Conservation (phyloP, 2,888 invertebrate genomes). For the Cynaeus angustus region DNA sequence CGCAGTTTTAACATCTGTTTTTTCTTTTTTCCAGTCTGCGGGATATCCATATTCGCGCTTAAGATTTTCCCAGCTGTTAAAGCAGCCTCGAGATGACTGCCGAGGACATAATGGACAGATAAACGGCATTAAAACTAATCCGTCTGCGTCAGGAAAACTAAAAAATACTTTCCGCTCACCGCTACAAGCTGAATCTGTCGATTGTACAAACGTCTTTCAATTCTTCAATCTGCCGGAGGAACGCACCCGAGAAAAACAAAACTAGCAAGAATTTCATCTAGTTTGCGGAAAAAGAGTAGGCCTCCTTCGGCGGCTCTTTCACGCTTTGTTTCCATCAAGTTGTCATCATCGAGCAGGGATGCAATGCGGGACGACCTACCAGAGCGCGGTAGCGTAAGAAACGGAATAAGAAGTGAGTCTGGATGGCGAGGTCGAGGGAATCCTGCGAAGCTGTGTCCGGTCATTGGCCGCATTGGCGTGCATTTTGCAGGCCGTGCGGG, state of each 20-base stretch:
- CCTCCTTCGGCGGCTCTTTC: slow-evolving; percentile 4
- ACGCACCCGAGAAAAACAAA: no score
- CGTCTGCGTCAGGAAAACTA: slow-evolving; percentile 23
- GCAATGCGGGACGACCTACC: slow-evolving; percentile 45
- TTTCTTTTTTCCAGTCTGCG: slow-evolving; percentile 1
- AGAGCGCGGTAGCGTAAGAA: slow-evolving; percentile 48
- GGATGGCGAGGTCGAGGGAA: slow-evolving; percentile 53
- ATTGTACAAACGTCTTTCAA: no score
- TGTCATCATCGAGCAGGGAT: slow-evolving; percentile 21
- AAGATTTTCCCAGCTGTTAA: slow-evolving; percentile 36
- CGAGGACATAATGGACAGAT: slow-evolving; percentile 38
- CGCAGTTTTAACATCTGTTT: slow-evolving; percentile 1
- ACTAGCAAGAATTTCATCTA: neutral
- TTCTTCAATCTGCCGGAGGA: no score
- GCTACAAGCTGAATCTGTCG: no score
- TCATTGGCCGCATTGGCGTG: slow-evolving; percentile 59
- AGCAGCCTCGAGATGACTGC: slow-evolving; percentile 16
- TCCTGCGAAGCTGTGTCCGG: slow-evolving; percentile 55
- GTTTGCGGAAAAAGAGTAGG: no score
- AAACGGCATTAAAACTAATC: slow-evolving; percentile 33
- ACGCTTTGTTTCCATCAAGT: slow-evolving; percentile 24
- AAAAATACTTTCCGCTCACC: slow-evolving; percentile 20
- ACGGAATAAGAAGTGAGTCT: slow-evolving; percentile 51
- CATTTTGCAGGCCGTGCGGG: slow-evolving; percentile 55
- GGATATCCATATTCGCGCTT: slow-evolving; percentile 30